Base-by-base conservation (phyloP, 2,797 vertebrate genomes). In the Enteromius afrohamiltoni region DNA sequence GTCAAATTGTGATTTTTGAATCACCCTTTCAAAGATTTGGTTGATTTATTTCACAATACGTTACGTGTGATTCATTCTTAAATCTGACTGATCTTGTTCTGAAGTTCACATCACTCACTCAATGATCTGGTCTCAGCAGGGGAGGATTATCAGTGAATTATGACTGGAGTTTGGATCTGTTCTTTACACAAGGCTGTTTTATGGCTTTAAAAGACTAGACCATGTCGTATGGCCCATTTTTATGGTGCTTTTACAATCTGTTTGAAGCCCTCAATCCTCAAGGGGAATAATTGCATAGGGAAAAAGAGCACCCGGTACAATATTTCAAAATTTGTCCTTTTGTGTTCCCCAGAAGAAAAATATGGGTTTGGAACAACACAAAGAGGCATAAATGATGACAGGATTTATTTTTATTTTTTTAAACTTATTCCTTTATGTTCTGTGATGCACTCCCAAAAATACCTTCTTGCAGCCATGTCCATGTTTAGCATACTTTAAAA, bases 381-480 rank as follows among this genome's bases (percentile, higher is more conserved):
- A 42, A 31, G 40, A 37, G 10, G 23, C 62, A 60, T 64, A 47
- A 29, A 64, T 47, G 31, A 76, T 55, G 55, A 77, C 17, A 64
- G 23, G 6, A 40, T 26, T 37, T 75, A n/a, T 42, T 5, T 19
- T 37, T 37, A 7, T 37, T 37, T 37, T 37, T 37, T n/a, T n/a
- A n/a, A n/a, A 37, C 37, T 37, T 37, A 55, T n/a, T 55, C 21
- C n/a, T 77, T 62, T 2, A 55, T 34, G 45, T 55, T 26, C 10
- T 17, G 49, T 70, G 16, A 62, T 64, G 29, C 26, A 74, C 21
- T 74, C 21, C 55, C 29, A 74, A 74, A 80, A 64, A 82, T 82
- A 51, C 23, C 37, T 73, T 3, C 55, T 53, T 21, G 16, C 29
- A 47, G 70, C 26, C 40, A 71, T 6, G 42, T 82, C 53, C 3